These are phyloP conservation scores for Corythaeola cristata DNA, from an alignment of 2,113 vertebrate species.

Conservation along the genomic window DNA sequence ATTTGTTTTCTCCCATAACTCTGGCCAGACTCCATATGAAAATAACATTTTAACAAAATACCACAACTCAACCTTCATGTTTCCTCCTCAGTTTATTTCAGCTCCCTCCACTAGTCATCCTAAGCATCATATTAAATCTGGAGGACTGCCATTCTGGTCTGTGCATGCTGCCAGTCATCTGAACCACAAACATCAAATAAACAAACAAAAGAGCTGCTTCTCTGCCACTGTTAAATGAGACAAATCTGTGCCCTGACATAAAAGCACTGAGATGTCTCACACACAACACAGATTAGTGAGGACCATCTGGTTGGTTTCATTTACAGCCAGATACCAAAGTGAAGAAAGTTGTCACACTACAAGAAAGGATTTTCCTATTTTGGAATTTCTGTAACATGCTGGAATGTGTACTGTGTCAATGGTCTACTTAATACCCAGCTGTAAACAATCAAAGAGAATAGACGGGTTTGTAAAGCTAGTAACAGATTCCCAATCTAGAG, in stretches of 20 bases:
- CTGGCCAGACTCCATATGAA: not conserved
- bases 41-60: conserved; percentile 12
- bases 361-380: conserved; percentile 15
- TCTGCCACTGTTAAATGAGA: conserved; percentile 38
- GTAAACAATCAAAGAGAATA: not conserved
- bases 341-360: not conserved
- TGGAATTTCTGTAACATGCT: not conserved
- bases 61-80: not conserved
- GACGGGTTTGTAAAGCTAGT: not conserved
- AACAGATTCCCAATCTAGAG: not conserved
- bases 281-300: conserved; percentile 22
- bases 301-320: conserved; percentile 62
- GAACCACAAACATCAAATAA: conserved; percentile 41
- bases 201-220: conserved; percentile 25
- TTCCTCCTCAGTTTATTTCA: not conserved
- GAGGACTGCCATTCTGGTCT: not conserved
- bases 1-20: not conserved
- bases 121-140: not conserved
- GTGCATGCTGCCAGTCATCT: not conserved
- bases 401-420: not conserved
- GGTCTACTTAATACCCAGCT: not conserved
- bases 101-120: not conserved
- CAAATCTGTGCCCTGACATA: conserved; percentile 46
- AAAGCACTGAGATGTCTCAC: conserved; percentile 32
- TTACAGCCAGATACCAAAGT: conserved; percentile 38